A percentile compares a stretch with the other conserved stretches of the same genome.
These are phyloP conservation scores for Scaptomyza graminum DNA, from an alignment of 1,140 invertebrate genomes.

Conservation along the genomic window DNA sequence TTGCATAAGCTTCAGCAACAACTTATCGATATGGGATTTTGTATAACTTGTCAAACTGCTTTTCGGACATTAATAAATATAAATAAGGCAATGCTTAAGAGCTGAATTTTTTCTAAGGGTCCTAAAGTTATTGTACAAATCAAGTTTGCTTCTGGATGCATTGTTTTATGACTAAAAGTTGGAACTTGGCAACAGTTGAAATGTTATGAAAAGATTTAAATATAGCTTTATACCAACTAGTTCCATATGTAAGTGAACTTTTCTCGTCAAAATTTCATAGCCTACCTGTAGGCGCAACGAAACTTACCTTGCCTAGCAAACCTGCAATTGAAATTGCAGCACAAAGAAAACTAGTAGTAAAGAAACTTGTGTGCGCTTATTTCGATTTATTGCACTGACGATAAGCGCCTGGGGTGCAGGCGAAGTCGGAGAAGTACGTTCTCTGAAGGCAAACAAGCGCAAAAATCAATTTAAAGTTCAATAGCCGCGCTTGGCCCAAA, in stretches of 20 bases:
- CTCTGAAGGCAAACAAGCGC: slow-evolving; percentile 58
- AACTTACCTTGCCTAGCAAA: neutral
- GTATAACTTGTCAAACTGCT: slow-evolving; percentile 3
- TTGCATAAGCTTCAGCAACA: slow-evolving; percentile 40
- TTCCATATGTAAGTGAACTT: neutral
- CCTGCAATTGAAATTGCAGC: slow-evolving; percentile 14
- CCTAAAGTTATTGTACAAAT: too few relatives aligned
- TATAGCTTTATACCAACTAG: neutral
- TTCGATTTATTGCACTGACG: slow-evolving; percentile 76
- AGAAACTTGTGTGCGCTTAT: slow-evolving; percentile 54
- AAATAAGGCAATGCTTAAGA: neutral
- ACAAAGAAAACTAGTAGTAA: slow-evolving; percentile 21
- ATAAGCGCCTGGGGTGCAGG: slow-evolving; percentile 36
- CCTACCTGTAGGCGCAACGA: slow-evolving; percentile 9
- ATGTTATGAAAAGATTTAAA: neutral
- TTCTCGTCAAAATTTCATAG: slow-evolving; percentile 8
- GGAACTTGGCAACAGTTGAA: neutral
- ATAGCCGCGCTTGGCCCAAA: slow-evolving; percentile 66
- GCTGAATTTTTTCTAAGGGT: too few relatives aligned
- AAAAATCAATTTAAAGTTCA: slow-evolving; percentile 82
- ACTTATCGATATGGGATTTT: slow-evolving; percentile 30
- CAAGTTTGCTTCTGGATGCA: too few relatives aligned
- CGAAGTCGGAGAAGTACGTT: neutral
- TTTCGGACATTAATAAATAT: neutral
- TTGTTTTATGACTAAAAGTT: too few relatives aligned